Evolutionary conservation across 2,113 vertebrate species (phyloP).

Genomic region (Argyrosomus japonicus): DNA sequence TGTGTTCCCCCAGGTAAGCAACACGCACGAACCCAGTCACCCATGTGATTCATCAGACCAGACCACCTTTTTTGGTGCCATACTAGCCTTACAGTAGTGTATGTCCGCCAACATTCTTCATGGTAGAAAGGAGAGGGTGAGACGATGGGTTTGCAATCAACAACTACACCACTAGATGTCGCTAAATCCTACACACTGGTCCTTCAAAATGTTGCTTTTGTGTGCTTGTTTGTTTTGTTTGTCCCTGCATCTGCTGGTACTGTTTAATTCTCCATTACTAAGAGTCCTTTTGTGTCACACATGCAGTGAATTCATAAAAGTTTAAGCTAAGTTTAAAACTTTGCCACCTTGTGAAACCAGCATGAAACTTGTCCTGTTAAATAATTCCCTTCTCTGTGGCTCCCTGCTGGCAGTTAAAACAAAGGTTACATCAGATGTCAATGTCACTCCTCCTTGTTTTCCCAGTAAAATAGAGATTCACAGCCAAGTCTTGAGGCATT

Average conservation of each 20-base stretch:
- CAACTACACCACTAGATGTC: no score
- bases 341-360: neutral
- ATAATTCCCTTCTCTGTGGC: neutral
- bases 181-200: no score
- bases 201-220: neutral
- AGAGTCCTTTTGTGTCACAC: neutral
- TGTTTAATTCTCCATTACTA: neutral
- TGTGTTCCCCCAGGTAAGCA: no score
- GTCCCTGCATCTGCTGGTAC: neutral
- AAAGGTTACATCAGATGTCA: constrained; percentile 5
- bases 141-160: no score
- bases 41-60: no score
- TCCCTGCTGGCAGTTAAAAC: neutral
- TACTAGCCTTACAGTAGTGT: no score
- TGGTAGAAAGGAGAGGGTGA: no score
- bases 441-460: neutral
- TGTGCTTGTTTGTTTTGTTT: neutral
- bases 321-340: no score
- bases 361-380: neutral
- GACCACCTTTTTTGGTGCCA: no score
- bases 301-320: neutral
- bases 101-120: no score
- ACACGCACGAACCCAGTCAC: no score
- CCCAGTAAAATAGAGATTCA: neutral
- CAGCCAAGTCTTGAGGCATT: neutral